Conservation (phyloP, 2,113 vertebrate species). For the Gymnocephalus cernua region DNA sequence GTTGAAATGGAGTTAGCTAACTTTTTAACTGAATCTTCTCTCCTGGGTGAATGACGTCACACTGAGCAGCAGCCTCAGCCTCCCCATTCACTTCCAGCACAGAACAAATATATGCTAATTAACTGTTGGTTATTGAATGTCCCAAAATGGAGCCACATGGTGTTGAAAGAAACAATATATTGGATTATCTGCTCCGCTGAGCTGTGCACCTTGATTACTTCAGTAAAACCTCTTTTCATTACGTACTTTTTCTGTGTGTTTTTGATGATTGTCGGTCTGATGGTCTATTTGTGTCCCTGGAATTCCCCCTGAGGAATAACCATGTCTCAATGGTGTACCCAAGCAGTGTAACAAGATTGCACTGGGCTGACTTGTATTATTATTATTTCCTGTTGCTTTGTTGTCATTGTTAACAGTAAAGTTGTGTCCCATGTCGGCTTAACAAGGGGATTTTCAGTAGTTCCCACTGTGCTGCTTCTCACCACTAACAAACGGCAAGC, state of each 20-base stretch:
- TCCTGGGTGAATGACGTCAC: conserved; percentile 45
- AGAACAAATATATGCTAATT: conserved; percentile 53
- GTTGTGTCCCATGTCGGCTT: conserved; percentile 18
- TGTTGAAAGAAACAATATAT: conserved; percentile 38
- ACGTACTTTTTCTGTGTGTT: conserved; percentile 6
- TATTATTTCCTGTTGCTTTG: conserved; percentile 18
- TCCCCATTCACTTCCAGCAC: conserved; percentile 25
- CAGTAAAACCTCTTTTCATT: conserved; percentile 12
- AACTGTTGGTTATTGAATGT: conserved; percentile 33
- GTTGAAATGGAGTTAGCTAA: conserved; percentile 53
- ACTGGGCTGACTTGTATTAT: conserved; percentile 28
- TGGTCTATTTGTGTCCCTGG: conserved; percentile 52
- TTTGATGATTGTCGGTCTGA: conserved; percentile 22
- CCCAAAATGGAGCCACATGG: conserved; percentile 36
- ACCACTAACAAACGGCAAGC: conserved; percentile 42
- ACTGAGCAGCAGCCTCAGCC: conserved; percentile 30
- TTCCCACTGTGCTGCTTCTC: conserved; percentile 32
- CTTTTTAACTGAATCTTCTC: conserved; percentile 52
- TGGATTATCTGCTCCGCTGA: conserved; percentile 24
- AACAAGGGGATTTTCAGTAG: conserved; percentile 22
- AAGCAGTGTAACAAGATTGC: conserved; percentile 39
- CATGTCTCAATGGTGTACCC: conserved; percentile 19
- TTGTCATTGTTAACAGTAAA: conserved; percentile 45
- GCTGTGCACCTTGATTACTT: conserved; percentile 10
- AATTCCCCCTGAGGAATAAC: conserved; percentile 54